Evolutionary conservation across 2,888 invertebrate genomes (phyloP).

Genomic region (Altica lythri): DNA sequence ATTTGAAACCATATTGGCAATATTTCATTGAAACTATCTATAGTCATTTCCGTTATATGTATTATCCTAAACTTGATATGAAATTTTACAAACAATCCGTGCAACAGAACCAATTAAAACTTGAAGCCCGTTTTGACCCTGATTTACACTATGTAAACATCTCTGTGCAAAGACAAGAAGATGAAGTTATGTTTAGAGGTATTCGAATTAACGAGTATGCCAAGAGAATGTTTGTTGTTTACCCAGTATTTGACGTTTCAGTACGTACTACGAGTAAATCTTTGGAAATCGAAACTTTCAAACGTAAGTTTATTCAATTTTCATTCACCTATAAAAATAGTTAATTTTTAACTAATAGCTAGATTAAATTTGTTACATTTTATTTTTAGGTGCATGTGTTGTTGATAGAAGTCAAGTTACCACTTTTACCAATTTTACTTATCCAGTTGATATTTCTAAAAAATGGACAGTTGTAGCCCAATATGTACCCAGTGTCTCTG

Average conservation of each 20-base stretch:
- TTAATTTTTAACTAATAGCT: background rate
- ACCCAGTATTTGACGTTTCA: conserved; percentile 56
- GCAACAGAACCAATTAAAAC: conserved; percentile 59
- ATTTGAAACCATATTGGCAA: conserved; percentile 56
- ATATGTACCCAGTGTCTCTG: conserved; percentile 58
- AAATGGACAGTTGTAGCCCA: conserved; percentile 68
- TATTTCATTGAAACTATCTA: conserved; percentile 59
- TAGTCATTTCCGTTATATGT: conserved; percentile 55
- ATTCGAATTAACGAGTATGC: conserved; percentile 55
- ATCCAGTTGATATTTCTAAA: conserved; percentile 59
- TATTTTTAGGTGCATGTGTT: conserved; percentile 64
- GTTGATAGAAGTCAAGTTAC: conserved; percentile 63
- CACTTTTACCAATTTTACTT: conserved; percentile 70
- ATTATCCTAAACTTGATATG: conserved; percentile 58
- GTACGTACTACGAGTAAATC: conserved; percentile 48
- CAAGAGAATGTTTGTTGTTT: conserved; percentile 56
- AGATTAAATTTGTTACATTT: too few species aligned
- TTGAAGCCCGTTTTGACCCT: conserved; percentile 58
- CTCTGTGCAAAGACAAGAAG: conserved; percentile 57
- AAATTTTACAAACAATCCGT: conserved; percentile 52
- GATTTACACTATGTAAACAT: conserved; percentile 59
- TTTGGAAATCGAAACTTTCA: conserved; percentile 55
- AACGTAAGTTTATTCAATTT: conserved; percentile 60
- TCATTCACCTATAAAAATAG: too few species aligned
- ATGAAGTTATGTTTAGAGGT: conserved; percentile 55